A percentile compares a stretch with the other conserved stretches of the same genome.
These are phyloP conservation scores for Thamnaconus septentrionalis DNA, from an alignment of 2,113 vertebrate species.

Conservation along the genomic window DNA sequence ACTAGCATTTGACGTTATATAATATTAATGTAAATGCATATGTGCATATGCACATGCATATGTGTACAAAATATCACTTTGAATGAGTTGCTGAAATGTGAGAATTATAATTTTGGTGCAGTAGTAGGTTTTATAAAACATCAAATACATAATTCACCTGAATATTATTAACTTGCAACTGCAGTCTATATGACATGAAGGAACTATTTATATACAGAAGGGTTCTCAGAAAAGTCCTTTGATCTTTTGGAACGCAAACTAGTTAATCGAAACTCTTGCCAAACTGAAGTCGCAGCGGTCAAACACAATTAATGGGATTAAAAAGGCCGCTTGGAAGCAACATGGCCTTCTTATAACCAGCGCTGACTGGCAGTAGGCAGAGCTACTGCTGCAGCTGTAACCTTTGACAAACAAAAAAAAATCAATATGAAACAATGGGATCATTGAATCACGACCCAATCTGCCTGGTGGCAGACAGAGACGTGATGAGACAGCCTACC, in stretches of 20 bases:
- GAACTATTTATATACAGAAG: too few species aligned
- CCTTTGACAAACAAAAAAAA: not conserved
- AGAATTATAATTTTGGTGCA: too few species aligned
- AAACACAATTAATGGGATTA: not conserved
- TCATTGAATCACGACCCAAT: not conserved
- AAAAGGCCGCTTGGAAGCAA: not conserved
- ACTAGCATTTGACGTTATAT: too few species aligned
- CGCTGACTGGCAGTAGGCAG: too few species aligned
- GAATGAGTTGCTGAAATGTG: too few species aligned
- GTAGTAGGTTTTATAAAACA: too few species aligned
- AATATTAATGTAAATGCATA: too few species aligned
- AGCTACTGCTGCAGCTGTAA: not conserved
- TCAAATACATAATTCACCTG: too few species aligned
- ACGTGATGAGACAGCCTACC: conserved; percentile 66
- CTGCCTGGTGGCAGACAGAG: not conserved
- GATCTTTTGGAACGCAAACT: not conserved
- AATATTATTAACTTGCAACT: too few species aligned
- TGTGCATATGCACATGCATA: too few species aligned
- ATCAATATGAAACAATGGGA: not conserved
- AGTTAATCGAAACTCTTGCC: not conserved
- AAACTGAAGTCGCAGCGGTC: conserved; percentile 1
- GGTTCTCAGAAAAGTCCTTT: not conserved
- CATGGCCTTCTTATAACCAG: not conserved
- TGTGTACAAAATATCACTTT: too few species aligned
- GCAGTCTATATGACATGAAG: too few species aligned